Evolutionary conservation across 2,113 vertebrate species (phyloP).

Genomic region (Ochotona princeps): DNA sequence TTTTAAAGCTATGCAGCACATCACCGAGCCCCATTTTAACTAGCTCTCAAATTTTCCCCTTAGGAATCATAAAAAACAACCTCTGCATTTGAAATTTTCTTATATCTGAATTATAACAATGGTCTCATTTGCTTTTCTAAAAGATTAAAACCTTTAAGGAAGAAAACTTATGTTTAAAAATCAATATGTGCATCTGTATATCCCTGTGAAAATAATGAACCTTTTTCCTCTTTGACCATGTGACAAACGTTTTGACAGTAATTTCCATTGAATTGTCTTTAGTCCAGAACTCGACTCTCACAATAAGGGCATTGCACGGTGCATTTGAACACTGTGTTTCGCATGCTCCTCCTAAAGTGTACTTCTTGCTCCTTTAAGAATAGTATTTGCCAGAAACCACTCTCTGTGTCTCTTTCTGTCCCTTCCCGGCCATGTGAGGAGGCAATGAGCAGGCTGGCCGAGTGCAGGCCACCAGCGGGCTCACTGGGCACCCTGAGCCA

Average conservation of each 20-base stretch:
- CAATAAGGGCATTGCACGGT: background rate
- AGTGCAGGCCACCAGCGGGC: background rate
- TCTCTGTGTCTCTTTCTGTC: background rate
- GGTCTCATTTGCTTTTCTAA: conserved; percentile 39
- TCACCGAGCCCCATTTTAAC: conserved; percentile 64
- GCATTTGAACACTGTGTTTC: background rate
- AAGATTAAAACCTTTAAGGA: background rate
- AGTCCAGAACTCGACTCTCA: background rate
- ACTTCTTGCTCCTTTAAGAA: background rate
- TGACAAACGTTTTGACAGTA: background rate
- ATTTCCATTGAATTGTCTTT: background rate
- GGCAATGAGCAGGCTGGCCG: background rate
- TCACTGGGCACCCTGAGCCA: background rate
- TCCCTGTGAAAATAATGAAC: background rate
- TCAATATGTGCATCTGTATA: background rate
- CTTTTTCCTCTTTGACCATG: background rate
- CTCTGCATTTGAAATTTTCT: conserved; percentile 70
- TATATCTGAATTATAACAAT: conserved; percentile 39
- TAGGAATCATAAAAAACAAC: conserved; percentile 64
- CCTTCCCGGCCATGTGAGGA: too few relatives aligned
- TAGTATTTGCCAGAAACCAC: background rate
- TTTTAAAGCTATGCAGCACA: conserved; percentile 72
- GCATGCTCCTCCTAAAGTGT: background rate
- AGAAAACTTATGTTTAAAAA: background rate
- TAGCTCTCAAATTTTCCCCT: conserved; percentile 62